Evolutionary conservation across 2,888 invertebrate species (phyloP), one percentile per base, ranked within the genome.

Genomic region (Thymelicus acteon): DNA sequence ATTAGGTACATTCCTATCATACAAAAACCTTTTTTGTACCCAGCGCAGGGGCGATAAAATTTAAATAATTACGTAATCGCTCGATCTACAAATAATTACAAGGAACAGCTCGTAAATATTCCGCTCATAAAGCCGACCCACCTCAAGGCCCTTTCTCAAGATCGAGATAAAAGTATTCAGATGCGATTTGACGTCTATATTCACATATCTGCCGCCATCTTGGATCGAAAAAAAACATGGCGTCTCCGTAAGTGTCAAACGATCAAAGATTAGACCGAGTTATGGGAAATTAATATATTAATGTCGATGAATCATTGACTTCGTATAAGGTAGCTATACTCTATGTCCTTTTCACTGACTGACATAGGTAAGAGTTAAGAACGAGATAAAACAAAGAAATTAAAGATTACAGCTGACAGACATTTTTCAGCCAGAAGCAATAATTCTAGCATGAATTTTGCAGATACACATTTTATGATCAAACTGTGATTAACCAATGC

Each of bases 111-210:
- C 64, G 65, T 65, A 65, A 71, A 60, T 63, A 71, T 64, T 65
- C 60, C 70, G 64, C 70, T 65, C 31, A 54, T 52, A 60, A 65
- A n/a, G 31, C 37, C 12, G 47, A 70, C 77, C 72, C n/a, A 74
- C 72, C 65, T 61, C 72, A 70, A 75, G 78, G 85, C 84, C 81
- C 77, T 71, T 70, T 65, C 70, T 61, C 73, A 75, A 80, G 79
- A 86, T 85, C 82, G 81, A 85, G 87, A 89, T 89, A 83, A 85
- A 78, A 74, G 78, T 77, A 76, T 80, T 76, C 78, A 74, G 78
- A 77, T 76, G 80, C 80, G 80, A 81, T 82, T 82, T 90, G 90
- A 90, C 89, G 83, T 88, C 89, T 90, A 83, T 84, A 88, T 90
- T 82, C 82, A 81, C 80, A 85, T 88, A 88, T 88, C 79, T 79